A percentile compares a stretch with the other conserved stretches of the same genome.
Conservation (phyloP, 1,140 invertebrate species). For the Drosophila neocordata region DNA sequence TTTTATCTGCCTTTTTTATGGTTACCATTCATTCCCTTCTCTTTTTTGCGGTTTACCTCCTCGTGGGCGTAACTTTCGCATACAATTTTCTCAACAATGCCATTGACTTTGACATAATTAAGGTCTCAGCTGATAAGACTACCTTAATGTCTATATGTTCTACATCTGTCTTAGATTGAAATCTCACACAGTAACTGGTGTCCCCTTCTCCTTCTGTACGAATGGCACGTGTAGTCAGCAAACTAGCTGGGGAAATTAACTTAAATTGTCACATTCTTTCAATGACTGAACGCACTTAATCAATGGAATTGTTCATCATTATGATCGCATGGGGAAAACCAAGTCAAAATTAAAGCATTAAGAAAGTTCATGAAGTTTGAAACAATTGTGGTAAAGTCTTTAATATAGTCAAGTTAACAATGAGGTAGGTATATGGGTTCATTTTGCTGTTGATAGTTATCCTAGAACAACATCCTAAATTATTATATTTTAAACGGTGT, state of each 20-base stretch:
- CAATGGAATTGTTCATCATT: conserved; percentile 25
- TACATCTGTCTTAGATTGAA: conserved; percentile 17
- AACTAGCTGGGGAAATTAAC: conserved; percentile 53
- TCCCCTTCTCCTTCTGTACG: neutral
- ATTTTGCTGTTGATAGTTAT: too few relatives aligned
- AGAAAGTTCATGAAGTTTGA: neutral
- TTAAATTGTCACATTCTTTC: conserved; percentile 35
- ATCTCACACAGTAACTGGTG: neutral
- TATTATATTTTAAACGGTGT: too few relatives aligned
- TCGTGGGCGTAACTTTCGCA: conserved; percentile 29
- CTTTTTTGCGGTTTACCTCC: conserved; percentile 22
- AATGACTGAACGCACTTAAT: conserved; percentile 36
- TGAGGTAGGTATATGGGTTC: too few relatives aligned
- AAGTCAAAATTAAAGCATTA: neutral
- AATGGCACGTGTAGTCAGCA: conserved; percentile 23
- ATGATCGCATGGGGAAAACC: neutral
- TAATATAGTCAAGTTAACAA: too few relatives aligned
- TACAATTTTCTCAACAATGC: conserved; percentile 34
- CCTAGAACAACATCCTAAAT: too few relatives aligned
- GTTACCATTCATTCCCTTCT: neutral
- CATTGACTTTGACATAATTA: conserved; percentile 49
- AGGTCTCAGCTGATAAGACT: conserved; percentile 39
- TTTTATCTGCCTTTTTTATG: neutral
- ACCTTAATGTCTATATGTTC: conserved; percentile 7
- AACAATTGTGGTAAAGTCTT: too few relatives aligned